phyloP scores from a whole-genome alignment of 2,797 vertebrate genomes.

The Anabas testudineus region DNA sequence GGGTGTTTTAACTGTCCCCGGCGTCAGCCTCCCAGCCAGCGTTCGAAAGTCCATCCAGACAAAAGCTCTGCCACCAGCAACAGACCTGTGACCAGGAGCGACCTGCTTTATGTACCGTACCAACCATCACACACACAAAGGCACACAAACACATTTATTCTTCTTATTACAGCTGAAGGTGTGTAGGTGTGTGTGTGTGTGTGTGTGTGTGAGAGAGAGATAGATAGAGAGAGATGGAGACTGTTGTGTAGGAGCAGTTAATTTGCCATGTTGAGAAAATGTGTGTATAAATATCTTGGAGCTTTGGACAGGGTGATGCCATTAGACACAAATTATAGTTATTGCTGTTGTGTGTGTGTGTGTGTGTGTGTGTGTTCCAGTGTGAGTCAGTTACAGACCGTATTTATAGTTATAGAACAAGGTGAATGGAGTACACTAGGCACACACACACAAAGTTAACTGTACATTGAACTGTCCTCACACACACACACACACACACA shows the following conservation, averaged over 20 bases:
- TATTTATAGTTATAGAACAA: conserved; percentile 66
- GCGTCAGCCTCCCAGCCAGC: conserved; percentile 18
- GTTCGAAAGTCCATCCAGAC: conserved; percentile 42
- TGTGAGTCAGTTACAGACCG: conserved; percentile 38
- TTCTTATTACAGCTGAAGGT: conserved; percentile 14
- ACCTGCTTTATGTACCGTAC: conserved; percentile 26
- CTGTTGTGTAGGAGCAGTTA: conserved; percentile 34
- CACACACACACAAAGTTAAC: conserved; percentile 37
- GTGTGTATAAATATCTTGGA: conserved; percentile 57
- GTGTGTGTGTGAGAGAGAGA: neutral
- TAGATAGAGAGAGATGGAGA: neutral
- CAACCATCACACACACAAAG: conserved; percentile 8
- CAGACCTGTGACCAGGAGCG: conserved; percentile 35
- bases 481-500: neutral
- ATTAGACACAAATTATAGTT: conserved; percentile 69
- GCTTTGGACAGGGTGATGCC: conserved; percentile 62
- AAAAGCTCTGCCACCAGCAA: conserved; percentile 20
- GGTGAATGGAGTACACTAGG: conserved; percentile 57
- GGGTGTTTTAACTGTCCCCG: conserved; percentile 37
- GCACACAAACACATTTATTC: conserved; percentile 1
- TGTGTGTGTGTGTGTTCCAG: conserved; percentile 30
- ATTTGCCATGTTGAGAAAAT: conserved; percentile 45
- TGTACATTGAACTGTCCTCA: conserved; percentile 43
- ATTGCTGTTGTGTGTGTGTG: conserved; percentile 31
- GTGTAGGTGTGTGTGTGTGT: conserved; percentile 17